These are phyloP conservation scores for Esperia sulphurella DNA, from an alignment of 2,888 invertebrate genomes.

Conservation along the genomic window DNA sequence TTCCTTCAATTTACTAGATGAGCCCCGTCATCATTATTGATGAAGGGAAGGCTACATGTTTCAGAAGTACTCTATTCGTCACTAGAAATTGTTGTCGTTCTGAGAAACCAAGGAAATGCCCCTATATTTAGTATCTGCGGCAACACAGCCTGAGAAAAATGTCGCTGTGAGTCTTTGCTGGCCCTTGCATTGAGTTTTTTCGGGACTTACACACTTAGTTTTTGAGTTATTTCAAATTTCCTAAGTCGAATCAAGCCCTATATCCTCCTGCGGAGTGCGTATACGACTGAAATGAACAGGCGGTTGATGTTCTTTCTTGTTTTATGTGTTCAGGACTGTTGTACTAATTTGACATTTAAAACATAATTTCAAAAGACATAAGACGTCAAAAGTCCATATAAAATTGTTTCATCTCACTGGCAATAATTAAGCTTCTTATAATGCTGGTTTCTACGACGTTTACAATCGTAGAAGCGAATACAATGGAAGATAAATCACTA, in stretches of 20 bases:
- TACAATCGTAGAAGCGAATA: not conserved
- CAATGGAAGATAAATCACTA: not conserved
- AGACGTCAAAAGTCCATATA: not conserved
- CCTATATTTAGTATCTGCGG: no score
- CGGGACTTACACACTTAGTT: no score
- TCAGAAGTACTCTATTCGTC: conserved; percentile 34
- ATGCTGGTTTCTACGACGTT: no score
- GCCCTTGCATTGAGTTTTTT: no score
- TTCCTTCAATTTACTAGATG: conserved; percentile 57
- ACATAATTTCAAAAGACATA: not conserved
- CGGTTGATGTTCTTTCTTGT: not conserved
- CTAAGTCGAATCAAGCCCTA: no score
- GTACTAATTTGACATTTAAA: not conserved
- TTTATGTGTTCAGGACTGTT: not conserved
- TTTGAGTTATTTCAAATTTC: no score
- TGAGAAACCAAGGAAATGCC: no score
- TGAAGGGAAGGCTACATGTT: conserved; percentile 38
- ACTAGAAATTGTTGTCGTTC: conserved; percentile 27
- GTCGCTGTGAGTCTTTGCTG: no score
- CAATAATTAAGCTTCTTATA: no score
- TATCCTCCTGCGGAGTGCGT: no score
- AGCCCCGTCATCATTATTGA: conserved; percentile 47
- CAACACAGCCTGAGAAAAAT: no score
- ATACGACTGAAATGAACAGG: not conserved
- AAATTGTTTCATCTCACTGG: no score